These are phyloP conservation scores for Pitta sordida DNA, from an alignment of 2,113 vertebrate species.

Conservation along the genomic window DNA sequence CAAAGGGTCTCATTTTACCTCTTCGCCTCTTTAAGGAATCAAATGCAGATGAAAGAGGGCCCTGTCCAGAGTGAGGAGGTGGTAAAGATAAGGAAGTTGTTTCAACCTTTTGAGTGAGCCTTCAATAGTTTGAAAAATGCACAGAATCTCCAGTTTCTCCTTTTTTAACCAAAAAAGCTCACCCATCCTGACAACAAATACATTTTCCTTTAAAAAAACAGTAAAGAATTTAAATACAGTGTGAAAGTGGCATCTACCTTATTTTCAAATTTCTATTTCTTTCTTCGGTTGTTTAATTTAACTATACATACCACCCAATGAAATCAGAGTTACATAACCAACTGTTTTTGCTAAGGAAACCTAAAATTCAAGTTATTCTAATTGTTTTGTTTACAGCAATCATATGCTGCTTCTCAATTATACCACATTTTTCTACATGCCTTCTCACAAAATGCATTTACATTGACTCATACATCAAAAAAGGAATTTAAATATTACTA, in stretches of 20 bases:
- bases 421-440: background rate
- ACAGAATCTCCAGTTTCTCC: background rate
- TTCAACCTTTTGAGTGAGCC: background rate
- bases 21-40: background rate
- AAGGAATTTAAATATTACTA: background rate
- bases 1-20: background rate
- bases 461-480: background rate
- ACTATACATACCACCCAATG: background rate
- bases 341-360: background rate
- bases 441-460: background rate
- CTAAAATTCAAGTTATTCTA: background rate
- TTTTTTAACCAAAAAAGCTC: background rate
- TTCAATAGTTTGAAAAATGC: background rate
- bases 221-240: background rate
- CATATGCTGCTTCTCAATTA: background rate
- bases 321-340: background rate
- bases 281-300: background rate
- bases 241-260: background rate
- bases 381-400: background rate
- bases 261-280: background rate
- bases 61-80: background rate
- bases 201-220: background rate
- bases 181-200: background rate
- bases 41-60: background rate
- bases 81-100: background rate